A percentile compares a stretch with the other conserved stretches of the same genome.
phyloP scores from a whole-genome alignment of 2,113 vertebrate genomes.

The Callipepla californica region DNA sequence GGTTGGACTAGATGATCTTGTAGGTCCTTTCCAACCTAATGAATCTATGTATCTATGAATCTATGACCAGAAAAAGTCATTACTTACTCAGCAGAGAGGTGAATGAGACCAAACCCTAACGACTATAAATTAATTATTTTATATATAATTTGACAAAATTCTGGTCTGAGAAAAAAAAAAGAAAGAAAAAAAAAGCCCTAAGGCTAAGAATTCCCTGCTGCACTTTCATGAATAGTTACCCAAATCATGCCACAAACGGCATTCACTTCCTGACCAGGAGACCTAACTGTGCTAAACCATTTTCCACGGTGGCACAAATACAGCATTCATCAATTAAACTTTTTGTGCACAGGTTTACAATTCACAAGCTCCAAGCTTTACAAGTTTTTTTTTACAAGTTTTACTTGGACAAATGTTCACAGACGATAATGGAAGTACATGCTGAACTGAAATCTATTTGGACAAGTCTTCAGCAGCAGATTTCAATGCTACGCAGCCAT shows the following conservation, averaged over 20 bases:
- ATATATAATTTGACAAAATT: background rate
- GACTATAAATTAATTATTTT: background rate
- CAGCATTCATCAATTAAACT: conserved; percentile 16
- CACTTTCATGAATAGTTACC: conserved; percentile 5
- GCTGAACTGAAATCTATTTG: conserved; percentile 50
- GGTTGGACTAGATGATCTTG: too few species aligned
- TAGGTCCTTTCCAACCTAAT: too few species aligned
- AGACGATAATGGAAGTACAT: conserved; percentile 34
- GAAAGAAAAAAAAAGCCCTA: background rate
- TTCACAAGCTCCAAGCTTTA: background rate
- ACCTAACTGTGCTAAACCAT: conserved; percentile 17
- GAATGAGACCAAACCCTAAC: background rate
- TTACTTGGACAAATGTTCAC: background rate
- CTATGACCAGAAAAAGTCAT: background rate
- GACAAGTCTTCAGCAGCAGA: conserved; percentile 51
- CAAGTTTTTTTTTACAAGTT: background rate
- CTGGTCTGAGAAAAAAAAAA: too few species aligned
- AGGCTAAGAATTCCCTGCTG: background rate
- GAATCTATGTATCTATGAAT: too few species aligned
- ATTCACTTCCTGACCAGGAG: background rate
- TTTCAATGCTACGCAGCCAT: conserved; percentile 58
- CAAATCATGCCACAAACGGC: background rate
- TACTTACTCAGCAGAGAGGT: background rate
- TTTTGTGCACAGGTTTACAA: conserved; percentile 12
- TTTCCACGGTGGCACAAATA: background rate